A percentile compares a stretch with the other conserved stretches of the same genome.
phyloP scores from a whole-genome alignment of 92 coral and sea anemone species.

The Scolanthus callimorphus region DNA sequence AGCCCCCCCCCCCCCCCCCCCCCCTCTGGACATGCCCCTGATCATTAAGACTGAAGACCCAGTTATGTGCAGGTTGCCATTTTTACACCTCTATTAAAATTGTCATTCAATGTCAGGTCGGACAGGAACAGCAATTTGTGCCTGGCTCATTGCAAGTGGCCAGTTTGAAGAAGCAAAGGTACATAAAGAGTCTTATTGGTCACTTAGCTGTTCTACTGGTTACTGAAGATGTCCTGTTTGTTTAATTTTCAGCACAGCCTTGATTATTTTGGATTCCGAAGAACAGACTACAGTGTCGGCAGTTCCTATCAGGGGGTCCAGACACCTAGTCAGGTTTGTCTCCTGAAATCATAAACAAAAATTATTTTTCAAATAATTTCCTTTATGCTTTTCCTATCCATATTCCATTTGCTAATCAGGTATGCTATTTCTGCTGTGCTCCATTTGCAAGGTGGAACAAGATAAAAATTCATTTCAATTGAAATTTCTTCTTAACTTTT shows the following conservation, averaged over 20 bases:
- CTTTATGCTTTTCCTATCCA: no score
- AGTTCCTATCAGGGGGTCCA: constrained; percentile 89
- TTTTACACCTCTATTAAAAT: no score
- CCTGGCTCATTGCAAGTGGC: constrained; percentile 93
- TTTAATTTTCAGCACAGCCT: constrained; percentile 70
- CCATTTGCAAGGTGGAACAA: no score
- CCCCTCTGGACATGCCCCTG: no score
- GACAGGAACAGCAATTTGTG: constrained; percentile 96
- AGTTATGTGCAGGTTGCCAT: no score
- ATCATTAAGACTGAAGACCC: no score
- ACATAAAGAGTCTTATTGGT: neutral
- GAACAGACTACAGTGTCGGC: constrained; percentile 92
- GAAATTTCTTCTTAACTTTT: neutral
- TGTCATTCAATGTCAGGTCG: constrained; percentile 62
- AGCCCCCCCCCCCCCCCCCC: no score
- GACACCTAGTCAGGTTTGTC: constrained; percentile 92
- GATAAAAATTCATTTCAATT: no score
- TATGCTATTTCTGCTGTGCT: no score
- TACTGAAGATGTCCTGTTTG: neutral
- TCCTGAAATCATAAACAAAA: no score
- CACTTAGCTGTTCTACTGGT: neutral
- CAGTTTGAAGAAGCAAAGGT: constrained; percentile 89
- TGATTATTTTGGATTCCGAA: constrained; percentile 91
- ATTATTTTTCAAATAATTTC: no score
- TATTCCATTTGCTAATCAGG: no score